Percentiles rank a stretch among this genome's conserved stretches.
Evolutionary conservation across 2,113 vertebrate species (phyloP).

Genomic region (Romanogobio albipinnatus): DNA sequence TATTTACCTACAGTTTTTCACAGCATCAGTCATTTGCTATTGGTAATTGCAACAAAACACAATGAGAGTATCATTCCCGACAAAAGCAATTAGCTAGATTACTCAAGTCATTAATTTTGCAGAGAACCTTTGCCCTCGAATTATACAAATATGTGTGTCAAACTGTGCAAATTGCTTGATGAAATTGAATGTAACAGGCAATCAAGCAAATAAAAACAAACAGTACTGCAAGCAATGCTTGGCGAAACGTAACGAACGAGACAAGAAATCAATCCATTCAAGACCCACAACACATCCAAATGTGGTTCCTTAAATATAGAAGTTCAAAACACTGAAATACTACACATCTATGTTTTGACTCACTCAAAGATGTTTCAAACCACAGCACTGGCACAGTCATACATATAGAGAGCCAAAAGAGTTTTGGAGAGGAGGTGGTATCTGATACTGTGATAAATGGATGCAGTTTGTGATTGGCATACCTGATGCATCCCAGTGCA

Average conservation of each 20-base stretch:
- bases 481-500: constrained; percentile 82
- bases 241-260: background rate
- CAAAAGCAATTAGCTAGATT: constrained; percentile 29
- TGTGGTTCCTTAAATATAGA: background rate
- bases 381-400: constrained; percentile 29
- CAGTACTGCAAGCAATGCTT: background rate
- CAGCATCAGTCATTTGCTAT: background rate
- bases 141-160: constrained; percentile 23
- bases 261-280: background rate
- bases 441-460: background rate
- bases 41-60: constrained; percentile 12
- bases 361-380: background rate
- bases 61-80: constrained; percentile 13
- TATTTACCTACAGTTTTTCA: background rate
- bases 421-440: background rate
- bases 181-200: constrained; percentile 1
- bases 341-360: background rate
- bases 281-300: background rate
- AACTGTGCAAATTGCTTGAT: constrained; percentile 29
- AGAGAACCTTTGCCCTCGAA: background rate
- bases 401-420: background rate
- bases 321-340: background rate
- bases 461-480: constrained; percentile 32
- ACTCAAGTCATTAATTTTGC: constrained; percentile 27
- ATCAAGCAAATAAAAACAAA: constrained; percentile 37